Percentiles rank a stretch among this genome's conserved stretches.
Conservation (phyloP, 2,113 vertebrate genomes). For the Dissostichus mawsoni region DNA sequence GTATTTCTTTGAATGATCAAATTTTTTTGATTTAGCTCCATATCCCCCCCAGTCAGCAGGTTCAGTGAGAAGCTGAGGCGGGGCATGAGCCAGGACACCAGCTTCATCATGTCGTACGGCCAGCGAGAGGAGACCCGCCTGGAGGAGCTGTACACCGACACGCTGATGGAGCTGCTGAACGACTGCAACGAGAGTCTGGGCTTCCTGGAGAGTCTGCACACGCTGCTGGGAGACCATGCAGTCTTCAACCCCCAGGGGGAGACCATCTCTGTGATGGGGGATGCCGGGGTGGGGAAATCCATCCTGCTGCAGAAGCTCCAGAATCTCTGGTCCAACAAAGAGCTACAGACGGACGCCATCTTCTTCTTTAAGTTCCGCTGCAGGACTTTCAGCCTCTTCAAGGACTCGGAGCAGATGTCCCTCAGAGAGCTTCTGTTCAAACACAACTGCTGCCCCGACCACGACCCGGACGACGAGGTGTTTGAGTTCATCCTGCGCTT, state of each 20-base stretch:
- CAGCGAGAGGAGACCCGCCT: conserved; percentile 91
- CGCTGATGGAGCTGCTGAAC: conserved; percentile 88
- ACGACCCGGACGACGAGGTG: conserved; percentile 87
- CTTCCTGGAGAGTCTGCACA: conserved; percentile 77
- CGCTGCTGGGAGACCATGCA: conserved; percentile 86
- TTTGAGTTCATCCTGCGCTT: conserved; percentile 91
- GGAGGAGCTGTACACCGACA: conserved; percentile 90
- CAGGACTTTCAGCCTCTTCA: conserved; percentile 91
- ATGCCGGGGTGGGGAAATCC: conserved; percentile 95
- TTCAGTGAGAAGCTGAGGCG: conserved; percentile 89
- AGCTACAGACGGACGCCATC: conserved; percentile 81
- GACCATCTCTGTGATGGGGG: conserved; percentile 88
- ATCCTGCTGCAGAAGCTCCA: conserved; percentile 94
- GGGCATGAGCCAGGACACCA: conserved; percentile 89
- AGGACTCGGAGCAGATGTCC: conserved; percentile 84
- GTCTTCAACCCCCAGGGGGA: conserved; percentile 90
- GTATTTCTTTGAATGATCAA: too few relatives aligned
- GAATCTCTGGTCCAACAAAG: conserved; percentile 90
- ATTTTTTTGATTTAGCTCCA: too few relatives aligned
- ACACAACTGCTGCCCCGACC: conserved; percentile 93
- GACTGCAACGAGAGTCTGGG: conserved; percentile 89
- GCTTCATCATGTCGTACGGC: conserved; percentile 89
- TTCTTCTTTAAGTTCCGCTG: conserved; percentile 95
- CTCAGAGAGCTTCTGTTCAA: conserved; percentile 94
- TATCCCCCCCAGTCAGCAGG: conserved; percentile 84